These are phyloP conservation scores for Muscicapa adusta DNA, from an alignment of 2,113 vertebrate genomes.

Conservation along the genomic window DNA sequence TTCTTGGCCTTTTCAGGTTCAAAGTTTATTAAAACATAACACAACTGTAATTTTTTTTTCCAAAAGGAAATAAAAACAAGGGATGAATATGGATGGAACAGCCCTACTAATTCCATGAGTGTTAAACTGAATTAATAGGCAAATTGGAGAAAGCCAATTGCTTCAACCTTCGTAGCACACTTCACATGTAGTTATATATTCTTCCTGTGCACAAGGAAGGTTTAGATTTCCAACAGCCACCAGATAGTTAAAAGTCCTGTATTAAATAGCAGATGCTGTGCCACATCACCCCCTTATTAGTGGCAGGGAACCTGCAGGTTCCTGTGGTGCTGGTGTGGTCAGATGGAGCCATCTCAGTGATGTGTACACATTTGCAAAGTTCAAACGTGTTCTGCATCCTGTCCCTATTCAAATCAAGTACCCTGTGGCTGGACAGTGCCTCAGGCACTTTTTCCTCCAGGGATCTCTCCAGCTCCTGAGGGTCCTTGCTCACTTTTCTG, in stretches of 20 bases:
- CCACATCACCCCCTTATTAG: background rate
- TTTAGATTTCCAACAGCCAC: background rate
- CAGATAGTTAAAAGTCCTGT: background rate
- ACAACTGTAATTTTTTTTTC: background rate
- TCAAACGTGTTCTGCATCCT: background rate
- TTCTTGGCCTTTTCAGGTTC: background rate
- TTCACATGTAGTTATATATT: background rate
- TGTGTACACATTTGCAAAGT: background rate
- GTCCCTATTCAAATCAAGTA: background rate
- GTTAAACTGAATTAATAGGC: background rate
- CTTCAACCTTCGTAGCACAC: background rate
- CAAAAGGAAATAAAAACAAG: background rate
- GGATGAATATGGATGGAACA: background rate
- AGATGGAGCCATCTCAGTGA: background rate
- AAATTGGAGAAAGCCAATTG: background rate
- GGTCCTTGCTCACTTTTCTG: background rate
- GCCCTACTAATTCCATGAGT: background rate
- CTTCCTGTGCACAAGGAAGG: background rate
- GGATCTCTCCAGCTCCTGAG: background rate
- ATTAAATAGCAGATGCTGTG: background rate
- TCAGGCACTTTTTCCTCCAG: background rate
- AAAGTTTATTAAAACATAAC: background rate
- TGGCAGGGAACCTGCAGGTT: background rate
- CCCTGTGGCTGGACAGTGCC: background rate
- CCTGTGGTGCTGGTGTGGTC: accelerated